phyloP scores from a whole-genome alignment of 2,888 invertebrate species.

The Camptogramma bilineatum region DNA sequence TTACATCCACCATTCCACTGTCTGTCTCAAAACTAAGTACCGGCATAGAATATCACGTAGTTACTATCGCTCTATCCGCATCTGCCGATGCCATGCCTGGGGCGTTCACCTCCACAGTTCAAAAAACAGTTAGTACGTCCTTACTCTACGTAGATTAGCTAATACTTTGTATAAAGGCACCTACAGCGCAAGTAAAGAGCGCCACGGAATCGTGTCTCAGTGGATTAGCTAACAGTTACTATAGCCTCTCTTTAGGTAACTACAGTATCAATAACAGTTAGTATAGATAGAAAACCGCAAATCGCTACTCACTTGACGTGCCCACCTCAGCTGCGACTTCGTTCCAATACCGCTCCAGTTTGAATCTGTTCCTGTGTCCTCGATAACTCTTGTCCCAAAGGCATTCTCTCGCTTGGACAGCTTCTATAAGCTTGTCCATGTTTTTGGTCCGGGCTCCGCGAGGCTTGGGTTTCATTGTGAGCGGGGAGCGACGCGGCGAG shows the following conservation, averaged over 20 bases:
- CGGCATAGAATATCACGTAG: constrained; percentile 1
- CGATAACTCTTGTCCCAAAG: constrained; percentile 79
- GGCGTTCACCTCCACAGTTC: constrained; percentile 13
- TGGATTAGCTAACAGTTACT: constrained; percentile 2
- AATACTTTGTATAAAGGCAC: background rate
- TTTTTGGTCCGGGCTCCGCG: constrained; percentile 74
- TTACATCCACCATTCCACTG: background rate
- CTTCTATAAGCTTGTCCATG: constrained; percentile 79
- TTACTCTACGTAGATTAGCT: background rate
- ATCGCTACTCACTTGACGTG: constrained; percentile 75
- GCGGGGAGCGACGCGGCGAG: constrained; percentile 68
- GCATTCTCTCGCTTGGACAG: constrained; percentile 79
- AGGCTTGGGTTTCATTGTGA: constrained; percentile 67
- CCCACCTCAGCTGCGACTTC: constrained; percentile 80
- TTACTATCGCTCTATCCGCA: constrained; percentile 5
- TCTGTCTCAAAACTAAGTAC: constrained; percentile 4
- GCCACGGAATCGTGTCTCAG: background rate
- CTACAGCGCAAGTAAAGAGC: background rate
- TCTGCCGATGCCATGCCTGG: constrained; percentile 13
- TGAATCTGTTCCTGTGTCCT: constrained; percentile 78
- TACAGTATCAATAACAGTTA: constrained; percentile 20
- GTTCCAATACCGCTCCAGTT: constrained; percentile 80
- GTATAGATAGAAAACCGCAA: constrained; percentile 37
- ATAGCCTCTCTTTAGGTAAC: background rate
- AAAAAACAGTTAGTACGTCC: constrained; percentile 13